Evolutionary conservation across 2,113 vertebrate genomes (phyloP).

Genomic region (Acanthochromis polyacanthus): DNA sequence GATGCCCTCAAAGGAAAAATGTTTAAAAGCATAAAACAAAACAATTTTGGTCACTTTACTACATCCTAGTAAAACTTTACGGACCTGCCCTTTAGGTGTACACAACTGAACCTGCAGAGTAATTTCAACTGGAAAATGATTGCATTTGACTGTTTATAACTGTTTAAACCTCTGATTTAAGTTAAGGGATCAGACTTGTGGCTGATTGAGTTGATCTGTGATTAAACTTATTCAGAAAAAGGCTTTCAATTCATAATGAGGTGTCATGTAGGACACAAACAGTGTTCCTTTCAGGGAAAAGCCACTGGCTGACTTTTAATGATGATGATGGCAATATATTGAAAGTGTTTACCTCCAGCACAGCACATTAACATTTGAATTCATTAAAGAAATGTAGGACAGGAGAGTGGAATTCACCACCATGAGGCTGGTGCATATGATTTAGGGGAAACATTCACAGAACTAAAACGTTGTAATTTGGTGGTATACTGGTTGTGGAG

Average conservation of each 20-base stretch:
- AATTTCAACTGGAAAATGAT: neutral
- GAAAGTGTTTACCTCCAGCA: neutral
- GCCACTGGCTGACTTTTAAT: neutral
- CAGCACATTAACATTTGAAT: conserved; percentile 15
- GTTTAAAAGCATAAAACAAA: neutral
- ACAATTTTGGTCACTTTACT: conserved; percentile 1
- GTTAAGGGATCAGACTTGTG: too few relatives aligned
- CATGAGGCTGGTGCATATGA: too few relatives aligned
- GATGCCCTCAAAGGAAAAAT: neutral
- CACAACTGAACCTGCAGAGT: neutral
- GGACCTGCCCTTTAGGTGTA: neutral
- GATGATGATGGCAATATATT: neutral
- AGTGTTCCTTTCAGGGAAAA: neutral
- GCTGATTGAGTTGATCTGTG: too few relatives aligned
- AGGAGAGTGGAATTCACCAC: neutral
- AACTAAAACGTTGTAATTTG: neutral
- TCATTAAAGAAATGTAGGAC: conserved; percentile 3
- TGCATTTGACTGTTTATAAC: neutral
- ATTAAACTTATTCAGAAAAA: neutral
- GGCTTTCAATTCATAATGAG: neutral
- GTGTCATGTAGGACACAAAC: neutral
- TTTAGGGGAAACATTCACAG: neutral
- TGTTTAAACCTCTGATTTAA: neutral
- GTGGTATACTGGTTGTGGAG: neutral
- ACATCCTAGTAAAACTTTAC: neutral